Conservation (phyloP, 53 echinoderm and acorn worm species). For the Temnopleurus reevesii region DNA sequence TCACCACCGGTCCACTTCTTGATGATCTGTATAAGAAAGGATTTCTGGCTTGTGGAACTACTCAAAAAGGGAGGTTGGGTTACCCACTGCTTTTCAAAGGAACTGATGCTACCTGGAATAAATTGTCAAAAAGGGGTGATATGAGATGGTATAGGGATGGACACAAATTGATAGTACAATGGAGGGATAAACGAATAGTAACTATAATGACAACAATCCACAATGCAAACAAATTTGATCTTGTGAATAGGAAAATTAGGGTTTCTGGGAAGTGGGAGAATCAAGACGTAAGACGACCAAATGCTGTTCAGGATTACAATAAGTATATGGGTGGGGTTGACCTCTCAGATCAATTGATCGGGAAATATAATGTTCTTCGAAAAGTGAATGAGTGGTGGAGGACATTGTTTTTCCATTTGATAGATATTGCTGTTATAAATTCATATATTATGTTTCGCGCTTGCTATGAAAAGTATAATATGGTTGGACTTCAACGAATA, state of each 20-base stretch:
- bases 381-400: too few species aligned
- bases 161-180: neutral
- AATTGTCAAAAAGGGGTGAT: neutral
- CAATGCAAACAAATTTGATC: neutral
- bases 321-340: too few species aligned
- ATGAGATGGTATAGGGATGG: neutral
- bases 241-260: neutral
- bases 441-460: too few species aligned
- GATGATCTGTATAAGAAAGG: neutral
- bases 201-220: constrained; percentile 45
- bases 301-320: too few species aligned
- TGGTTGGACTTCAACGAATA: too few species aligned
- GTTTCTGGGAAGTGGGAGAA: neutral
- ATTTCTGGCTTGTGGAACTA: neutral
- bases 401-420: too few species aligned
- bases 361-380: too few species aligned
- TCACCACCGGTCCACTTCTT: neutral
- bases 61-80: constrained; percentile 42
- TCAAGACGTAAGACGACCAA: too few species aligned
- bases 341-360: too few species aligned
- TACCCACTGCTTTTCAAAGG: too few species aligned
- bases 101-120: constrained; percentile 5
- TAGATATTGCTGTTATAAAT: too few species aligned
- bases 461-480: too few species aligned
- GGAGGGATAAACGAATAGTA: neutral